phyloP scores from a whole-genome alignment of 2,888 invertebrate species.

The Kryphioiulus occultus region DNA sequence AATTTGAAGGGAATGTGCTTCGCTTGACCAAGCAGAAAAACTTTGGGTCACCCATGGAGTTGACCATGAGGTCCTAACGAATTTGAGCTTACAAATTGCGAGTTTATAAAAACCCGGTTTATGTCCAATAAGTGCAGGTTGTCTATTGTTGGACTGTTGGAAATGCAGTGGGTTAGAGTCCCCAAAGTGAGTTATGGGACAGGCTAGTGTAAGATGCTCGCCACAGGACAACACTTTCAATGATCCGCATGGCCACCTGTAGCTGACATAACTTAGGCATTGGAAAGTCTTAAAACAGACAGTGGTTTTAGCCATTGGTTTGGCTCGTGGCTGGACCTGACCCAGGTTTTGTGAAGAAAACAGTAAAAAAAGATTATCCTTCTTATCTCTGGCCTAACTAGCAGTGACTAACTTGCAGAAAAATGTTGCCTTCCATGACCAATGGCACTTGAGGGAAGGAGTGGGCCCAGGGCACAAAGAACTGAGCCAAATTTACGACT shows the following conservation, averaged over 20 bases:
- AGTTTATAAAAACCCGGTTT: not conserved
- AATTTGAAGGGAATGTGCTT: not conserved
- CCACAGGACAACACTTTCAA: not conserved
- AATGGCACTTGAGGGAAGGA: not conserved
- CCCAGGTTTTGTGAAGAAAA: not conserved
- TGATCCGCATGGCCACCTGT: conserved; percentile 13
- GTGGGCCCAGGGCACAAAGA: not conserved
- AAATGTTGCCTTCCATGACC: not conserved
- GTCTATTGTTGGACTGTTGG: not conserved
- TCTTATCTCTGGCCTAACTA: conserved; percentile 21
- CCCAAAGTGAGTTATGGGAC: not conserved
- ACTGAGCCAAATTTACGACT: not conserved
- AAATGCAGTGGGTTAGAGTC: not conserved
- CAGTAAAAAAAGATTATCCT: not conserved
- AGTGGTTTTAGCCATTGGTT: not conserved
- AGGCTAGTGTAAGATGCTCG: not conserved
- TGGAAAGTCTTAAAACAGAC: not conserved
- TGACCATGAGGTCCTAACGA: not conserved
- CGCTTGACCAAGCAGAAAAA: not conserved
- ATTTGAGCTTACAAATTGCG: not conserved
- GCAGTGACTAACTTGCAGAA: not conserved
- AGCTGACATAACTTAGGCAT: not conserved
- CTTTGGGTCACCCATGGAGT: not conserved
- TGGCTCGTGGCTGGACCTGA: not conserved
- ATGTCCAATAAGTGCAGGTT: not conserved